Base-by-base conservation (phyloP, 2,797 vertebrate species). In the Phalloptychus januarius region DNA sequence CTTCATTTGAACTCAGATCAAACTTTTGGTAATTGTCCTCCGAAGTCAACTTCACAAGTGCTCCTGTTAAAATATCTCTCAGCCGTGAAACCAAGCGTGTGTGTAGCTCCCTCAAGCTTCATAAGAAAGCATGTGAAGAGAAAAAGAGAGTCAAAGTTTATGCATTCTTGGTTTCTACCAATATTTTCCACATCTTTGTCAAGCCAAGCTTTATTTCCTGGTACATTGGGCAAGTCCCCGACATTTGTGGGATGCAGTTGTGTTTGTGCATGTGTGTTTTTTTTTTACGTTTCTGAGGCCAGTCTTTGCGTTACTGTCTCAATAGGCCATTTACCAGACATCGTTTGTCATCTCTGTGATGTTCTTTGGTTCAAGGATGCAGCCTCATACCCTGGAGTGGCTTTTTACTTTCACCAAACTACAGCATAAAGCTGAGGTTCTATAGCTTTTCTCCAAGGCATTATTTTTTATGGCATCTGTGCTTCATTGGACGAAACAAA, bases 301-400 rank as follows among this genome's bases (percentile, higher is more conserved):
- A 31, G 63, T 78, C 50, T 80, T 50, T 79, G 67, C 70, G 77
- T 84, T 74, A 75, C 83, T 81, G 56, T 86, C 84, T 83, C 82
- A 79, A 86, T 48, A 74, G 77, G 63, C 83, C 72, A 87, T 91
- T 87, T 87, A 77, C 80, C 77, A 31, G 71, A 86, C 81, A 84
- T 84, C 33, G 76, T 92, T 87, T 90, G 67, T 88, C 80, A 88
- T 86, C 81, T 82, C 33, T 40, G 45, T 79, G 85, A 88, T 79
- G 77, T 77, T 79, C 48, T 81, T 79, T 85, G 83, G 75, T 88
- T 86, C 85, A 89, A 91, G 91, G 91, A 83, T 87, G 63, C 81
- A 56, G 78, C 42, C 86, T 86, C 80, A 77, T 83, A 85, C 67
- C 54, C 74, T 20, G 44, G 54, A 89, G 79, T 83, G 81, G 36